Evolutionary conservation across 1,140 invertebrate genomes (phyloP).

Genomic region (Plectrocnemia conspersa): DNA sequence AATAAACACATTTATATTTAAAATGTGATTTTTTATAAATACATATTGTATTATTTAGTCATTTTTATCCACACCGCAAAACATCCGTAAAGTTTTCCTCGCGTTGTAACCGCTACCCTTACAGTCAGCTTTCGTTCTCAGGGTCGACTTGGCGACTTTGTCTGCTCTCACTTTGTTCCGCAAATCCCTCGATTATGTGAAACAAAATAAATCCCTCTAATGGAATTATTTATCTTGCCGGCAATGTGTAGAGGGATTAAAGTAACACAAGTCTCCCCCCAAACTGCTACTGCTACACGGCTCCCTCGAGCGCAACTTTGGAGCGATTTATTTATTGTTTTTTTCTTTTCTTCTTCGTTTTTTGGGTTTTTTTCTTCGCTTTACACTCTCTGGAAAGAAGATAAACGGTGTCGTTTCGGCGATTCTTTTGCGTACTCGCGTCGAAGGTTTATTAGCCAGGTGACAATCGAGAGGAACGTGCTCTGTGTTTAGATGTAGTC

Average conservation of each 20-base stretch:
- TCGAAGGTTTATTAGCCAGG: no score
- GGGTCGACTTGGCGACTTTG: not conserved
- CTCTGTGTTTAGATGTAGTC: no score
- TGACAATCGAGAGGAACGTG: no score
- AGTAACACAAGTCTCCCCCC: constrained; percentile 9
- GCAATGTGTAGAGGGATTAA: constrained; percentile 19
- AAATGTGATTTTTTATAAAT: no score
- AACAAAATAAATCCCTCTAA: constrained; percentile 28
- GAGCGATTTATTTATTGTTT: constrained; percentile 7
- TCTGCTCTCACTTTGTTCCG: constrained; percentile 26
- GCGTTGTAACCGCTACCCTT: not conserved
- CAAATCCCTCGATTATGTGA: constrained; percentile 31
- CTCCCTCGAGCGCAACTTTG: not conserved
- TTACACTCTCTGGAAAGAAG: no score
- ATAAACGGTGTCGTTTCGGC: no score
- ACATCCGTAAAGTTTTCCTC: not conserved
- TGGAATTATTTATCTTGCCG: constrained; percentile 31
- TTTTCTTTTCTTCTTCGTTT: not conserved
- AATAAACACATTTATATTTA: no score
- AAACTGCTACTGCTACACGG: not conserved
- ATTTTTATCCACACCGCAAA: not conserved
- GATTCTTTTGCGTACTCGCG: no score
- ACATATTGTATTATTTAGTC: no score
- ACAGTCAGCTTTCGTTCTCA: not conserved
- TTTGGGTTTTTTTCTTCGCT: not conserved